These are phyloP conservation scores for Andrena bicolor DNA, from an alignment of 2,888 invertebrate genomes.

Conservation along the genomic window DNA sequence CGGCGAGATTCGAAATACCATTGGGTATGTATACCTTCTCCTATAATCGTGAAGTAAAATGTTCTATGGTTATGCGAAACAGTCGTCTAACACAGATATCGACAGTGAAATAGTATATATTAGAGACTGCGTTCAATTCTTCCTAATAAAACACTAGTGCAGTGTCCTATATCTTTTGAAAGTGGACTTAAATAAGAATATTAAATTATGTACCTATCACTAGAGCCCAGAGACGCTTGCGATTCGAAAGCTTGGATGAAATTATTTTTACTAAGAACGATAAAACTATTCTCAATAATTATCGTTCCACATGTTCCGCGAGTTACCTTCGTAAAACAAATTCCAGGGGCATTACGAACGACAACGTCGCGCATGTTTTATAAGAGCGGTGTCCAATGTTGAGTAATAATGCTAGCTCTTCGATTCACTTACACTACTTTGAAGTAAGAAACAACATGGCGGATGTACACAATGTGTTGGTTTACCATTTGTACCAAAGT, in stretches of 20 bases:
- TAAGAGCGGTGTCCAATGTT: constrained; percentile 17
- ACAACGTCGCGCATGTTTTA: constrained; percentile 1
- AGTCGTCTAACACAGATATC: constrained; percentile 8
- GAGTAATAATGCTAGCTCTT: constrained; percentile 16
- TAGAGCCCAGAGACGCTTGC: constrained; percentile 24
- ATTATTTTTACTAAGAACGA: constrained; percentile 18
- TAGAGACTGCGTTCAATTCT: constrained; percentile 25
- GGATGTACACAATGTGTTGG: constrained; percentile 49
- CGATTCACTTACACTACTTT: constrained; percentile 14
- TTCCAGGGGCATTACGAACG: constrained; percentile 20
- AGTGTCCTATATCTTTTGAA: constrained; percentile 18
- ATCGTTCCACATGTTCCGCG: constrained; percentile 3
- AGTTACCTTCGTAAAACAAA: constrained; percentile 10
- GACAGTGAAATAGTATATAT: constrained; percentile 16
- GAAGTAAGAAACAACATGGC: constrained; percentile 23
- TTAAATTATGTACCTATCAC: constrained; percentile 32
- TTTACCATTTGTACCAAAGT: constrained; percentile 15
- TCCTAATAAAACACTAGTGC: constrained; percentile 12
- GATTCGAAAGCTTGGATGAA: constrained; percentile 8
- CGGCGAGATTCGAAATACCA: constrained; percentile 25
- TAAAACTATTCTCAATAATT: constrained; percentile 9
- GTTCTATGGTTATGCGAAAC: constrained; percentile 5
- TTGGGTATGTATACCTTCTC: background rate
- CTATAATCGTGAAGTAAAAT: constrained; percentile 12
- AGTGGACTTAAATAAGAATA: constrained; percentile 31